A percentile compares a stretch with the other conserved stretches of the same genome.
These are phyloP conservation scores for Ctenopoma multispine DNA, from an alignment of 2,797 vertebrate species.

Conservation along the genomic window DNA sequence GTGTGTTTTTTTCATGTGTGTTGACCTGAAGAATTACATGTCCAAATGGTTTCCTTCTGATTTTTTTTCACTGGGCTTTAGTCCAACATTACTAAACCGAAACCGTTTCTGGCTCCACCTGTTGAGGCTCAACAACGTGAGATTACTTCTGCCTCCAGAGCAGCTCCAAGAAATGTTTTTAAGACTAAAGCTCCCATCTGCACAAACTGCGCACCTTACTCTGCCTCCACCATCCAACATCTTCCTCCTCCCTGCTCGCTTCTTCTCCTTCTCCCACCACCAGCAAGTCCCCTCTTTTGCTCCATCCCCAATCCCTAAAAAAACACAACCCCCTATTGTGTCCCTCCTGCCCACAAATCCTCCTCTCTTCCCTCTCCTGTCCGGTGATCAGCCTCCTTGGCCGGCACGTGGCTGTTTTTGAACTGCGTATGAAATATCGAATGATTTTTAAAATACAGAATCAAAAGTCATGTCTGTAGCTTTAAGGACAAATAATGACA, in stretches of 20 bases:
- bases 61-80: slow-evolving; percentile 2
- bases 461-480: slow-evolving; percentile 59
- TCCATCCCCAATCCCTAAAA: slow-evolving; percentile 27
- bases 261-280: slow-evolving; percentile 35
- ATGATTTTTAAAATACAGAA: slow-evolving; percentile 57
- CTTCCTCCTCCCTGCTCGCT: slow-evolving; percentile 24
- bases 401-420: slow-evolving; percentile 64
- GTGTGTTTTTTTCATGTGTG: no score
- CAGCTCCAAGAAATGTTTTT: slow-evolving; percentile 30
- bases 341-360: slow-evolving; percentile 22
- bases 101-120: slow-evolving; percentile 11
- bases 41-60: not conserved
- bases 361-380: slow-evolving; percentile 24
- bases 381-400: slow-evolving; percentile 54
- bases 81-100: not conserved
- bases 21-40: not conserved
- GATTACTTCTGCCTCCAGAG: slow-evolving; percentile 33
- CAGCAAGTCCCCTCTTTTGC: slow-evolving; percentile 28
- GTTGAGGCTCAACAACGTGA: not conserved
- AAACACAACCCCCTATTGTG: slow-evolving; percentile 1
- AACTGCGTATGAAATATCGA: slow-evolving; percentile 74
- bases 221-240: slow-evolving; percentile 48
- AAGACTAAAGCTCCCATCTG: slow-evolving; percentile 63
- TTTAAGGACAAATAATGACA: slow-evolving; percentile 86
- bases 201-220: slow-evolving; percentile 56